Percentiles rank a stretch among this genome's conserved stretches.
Conservation (phyloP, 2,797 vertebrate species). For the Chrosomus eos region DNA sequence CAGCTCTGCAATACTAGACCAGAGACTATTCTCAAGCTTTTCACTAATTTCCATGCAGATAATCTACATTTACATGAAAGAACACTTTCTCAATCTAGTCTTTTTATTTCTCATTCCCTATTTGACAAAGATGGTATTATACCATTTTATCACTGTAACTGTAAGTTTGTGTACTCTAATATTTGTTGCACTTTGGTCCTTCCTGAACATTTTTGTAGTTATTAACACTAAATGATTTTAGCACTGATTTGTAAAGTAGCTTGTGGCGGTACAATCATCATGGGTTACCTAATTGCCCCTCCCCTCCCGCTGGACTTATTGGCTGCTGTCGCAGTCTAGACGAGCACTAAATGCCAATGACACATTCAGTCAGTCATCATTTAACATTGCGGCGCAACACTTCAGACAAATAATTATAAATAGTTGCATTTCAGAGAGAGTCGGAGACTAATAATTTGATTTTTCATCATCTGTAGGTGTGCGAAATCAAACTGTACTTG, state of each 20-base stretch:
- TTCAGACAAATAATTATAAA: constrained; percentile 5
- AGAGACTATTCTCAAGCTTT: constrained; percentile 23
- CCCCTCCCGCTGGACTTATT: constrained; percentile 9
- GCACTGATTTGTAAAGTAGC: constrained; percentile 27
- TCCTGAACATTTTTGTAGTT: constrained; percentile 31
- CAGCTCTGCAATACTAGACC: constrained; percentile 47
- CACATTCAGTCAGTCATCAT: constrained; percentile 19
- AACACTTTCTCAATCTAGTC: neutral
- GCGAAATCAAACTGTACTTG: neutral
- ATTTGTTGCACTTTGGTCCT: constrained; percentile 26
- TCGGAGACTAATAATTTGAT: too few species aligned
- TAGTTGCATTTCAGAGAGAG: constrained; percentile 16
- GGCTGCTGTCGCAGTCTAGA: constrained; percentile 34
- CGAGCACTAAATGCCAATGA: constrained; percentile 14
- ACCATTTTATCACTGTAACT: neutral
- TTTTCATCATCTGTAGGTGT: neutral
- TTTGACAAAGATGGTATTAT: neutral
- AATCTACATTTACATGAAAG: neutral
- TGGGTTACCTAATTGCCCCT: constrained; percentile 19
- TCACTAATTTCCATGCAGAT: constrained; percentile 20
- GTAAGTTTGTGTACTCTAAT: neutral
- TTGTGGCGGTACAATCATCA: constrained; percentile 32
- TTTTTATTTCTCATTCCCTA: neutral
- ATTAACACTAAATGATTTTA: constrained; percentile 2
- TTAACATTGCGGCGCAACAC: constrained; percentile 12